Percentiles rank a stretch among this genome's conserved stretches.
Conservation (phyloP, 1,140 invertebrate species). For the Listronotus oregonensis region DNA sequence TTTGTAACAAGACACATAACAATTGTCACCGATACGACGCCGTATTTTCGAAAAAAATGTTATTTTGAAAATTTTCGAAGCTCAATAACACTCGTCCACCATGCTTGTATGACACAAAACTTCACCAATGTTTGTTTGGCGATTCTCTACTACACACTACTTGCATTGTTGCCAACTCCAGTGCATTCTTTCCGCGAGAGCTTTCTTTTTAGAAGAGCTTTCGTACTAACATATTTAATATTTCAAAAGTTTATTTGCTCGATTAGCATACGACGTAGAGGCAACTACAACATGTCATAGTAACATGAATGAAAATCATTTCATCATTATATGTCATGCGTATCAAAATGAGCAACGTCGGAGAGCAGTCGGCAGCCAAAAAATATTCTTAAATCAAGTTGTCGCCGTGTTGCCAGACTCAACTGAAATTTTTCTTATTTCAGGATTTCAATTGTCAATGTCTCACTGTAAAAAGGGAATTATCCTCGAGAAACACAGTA, state of each 20-base stretch:
- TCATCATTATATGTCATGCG: slow-evolving; percentile 21
- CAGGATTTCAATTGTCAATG: not conserved
- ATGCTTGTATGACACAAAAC: slow-evolving; percentile 34
- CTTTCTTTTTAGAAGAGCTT: not conserved
- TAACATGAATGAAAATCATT: slow-evolving; percentile 22
- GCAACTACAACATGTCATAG: not conserved
- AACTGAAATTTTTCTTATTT: not conserved
- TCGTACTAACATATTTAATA: too few relatives aligned
- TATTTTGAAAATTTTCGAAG: slow-evolving; percentile 28
- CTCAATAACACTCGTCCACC: slow-evolving; percentile 21
- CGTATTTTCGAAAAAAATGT: slow-evolving; percentile 14
- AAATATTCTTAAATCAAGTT: slow-evolving; percentile 9
- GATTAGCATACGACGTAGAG: too few relatives aligned
- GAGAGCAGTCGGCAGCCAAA: not conserved
- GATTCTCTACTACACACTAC: slow-evolving; percentile 22
- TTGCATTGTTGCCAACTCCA: slow-evolving; percentile 24
- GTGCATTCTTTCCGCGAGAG: slow-evolving; percentile 14
- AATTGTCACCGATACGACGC: not conserved
- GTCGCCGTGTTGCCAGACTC: slow-evolving; percentile 4
- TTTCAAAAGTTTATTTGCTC: too few relatives aligned
- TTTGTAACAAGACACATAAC: too few relatives aligned
- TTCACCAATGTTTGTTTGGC: slow-evolving; percentile 34
- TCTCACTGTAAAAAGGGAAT: not conserved
- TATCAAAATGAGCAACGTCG: slow-evolving; percentile 14
- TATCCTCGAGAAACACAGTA: too few relatives aligned